Evolutionary conservation across 2,113 vertebrate genomes (phyloP).

Genomic region (Charina bottae): DNA sequence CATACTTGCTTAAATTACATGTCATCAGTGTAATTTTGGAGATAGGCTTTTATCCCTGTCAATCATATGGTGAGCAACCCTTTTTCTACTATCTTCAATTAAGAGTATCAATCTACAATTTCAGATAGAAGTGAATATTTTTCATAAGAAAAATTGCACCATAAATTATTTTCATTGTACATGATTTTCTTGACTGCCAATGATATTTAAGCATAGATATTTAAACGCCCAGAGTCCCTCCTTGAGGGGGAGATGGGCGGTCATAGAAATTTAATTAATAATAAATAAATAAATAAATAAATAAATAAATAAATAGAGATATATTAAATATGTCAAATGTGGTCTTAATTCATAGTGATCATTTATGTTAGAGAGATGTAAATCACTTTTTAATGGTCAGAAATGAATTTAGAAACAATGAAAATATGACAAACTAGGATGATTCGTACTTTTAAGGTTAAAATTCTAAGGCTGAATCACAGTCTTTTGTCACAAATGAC

Average conservation of each 20-base stretch:
- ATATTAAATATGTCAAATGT: not conserved
- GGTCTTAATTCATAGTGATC: not conserved
- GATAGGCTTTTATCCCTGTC: not conserved
- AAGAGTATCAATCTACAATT: not conserved
- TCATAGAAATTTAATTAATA: no score
- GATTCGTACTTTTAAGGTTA: not conserved
- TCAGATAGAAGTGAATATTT: not conserved
- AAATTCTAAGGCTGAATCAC: constrained; percentile 30
- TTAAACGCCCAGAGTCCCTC: no score
- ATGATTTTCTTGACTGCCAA: not conserved
- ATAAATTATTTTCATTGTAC: not conserved
- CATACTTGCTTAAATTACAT: not conserved
- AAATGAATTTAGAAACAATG: constrained; percentile 17
- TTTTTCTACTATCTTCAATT: not conserved
- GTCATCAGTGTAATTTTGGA: not conserved
- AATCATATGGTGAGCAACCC: no score
- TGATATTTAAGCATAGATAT: not conserved
- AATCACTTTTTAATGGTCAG: not conserved
- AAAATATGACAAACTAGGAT: not conserved
- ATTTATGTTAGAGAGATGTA: not conserved
- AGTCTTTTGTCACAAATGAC: not conserved
- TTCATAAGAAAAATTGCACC: not conserved
- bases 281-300: no score
- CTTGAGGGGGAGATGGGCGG: no score
- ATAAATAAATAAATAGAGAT: no score